Base-by-base conservation (phyloP, 2,113 vertebrate genomes). In the Ibidorhyncha struthersii region DNA sequence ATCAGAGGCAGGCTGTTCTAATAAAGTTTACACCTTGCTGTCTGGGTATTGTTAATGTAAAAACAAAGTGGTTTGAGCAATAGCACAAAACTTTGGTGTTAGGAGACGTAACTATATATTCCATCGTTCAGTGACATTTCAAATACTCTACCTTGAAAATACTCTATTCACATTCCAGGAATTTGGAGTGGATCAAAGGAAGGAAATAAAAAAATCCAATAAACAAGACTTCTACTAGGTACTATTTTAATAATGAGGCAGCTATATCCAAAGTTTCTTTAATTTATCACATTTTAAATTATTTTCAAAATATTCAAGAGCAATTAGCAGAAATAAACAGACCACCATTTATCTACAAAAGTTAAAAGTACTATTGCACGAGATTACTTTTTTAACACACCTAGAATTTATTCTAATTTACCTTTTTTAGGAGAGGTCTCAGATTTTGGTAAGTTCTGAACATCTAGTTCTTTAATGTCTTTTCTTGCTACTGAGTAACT, bases 401-500 rank as follows among this genome's bases (percentile, higher is more conserved):
- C 3, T 22, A 65, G 3, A 93, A 88, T 38, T 70, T 69, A 69
- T 71, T 94, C 32, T 73, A 34, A 73, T 85, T 98, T 98, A 99
- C 99, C 99, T 98, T 97, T 99, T 88, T 98, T 99, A 89, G 95
- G 89, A 62, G 98, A 97, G 58, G 98, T 96, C 49, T 99, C 99
- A 1, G 98, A 94, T 93, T 98, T 99, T 92, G 98, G 96, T 78
- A 98, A 78, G 93, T 63, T 98, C 93, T 98, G 94, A 94, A 98
- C 63, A 91, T 98, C 98, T 66, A 99, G 78, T 52, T 98, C 97
- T 73, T 99, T 98, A 96, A 99, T 95, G 62, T 99, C 99, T 98
- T 98, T 99, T 96, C 99, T 99, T 79, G 98, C 97, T 95, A 99
- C 98, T 2, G 99, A 99, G 90, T 98, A 98, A 97, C 99, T 99